A percentile compares a stretch with the other conserved stretches of the same genome.
These are phyloP conservation scores for Acrossocheilus fasciatus DNA, from an alignment of 2,797 vertebrate genomes.

Conservation along the genomic window DNA sequence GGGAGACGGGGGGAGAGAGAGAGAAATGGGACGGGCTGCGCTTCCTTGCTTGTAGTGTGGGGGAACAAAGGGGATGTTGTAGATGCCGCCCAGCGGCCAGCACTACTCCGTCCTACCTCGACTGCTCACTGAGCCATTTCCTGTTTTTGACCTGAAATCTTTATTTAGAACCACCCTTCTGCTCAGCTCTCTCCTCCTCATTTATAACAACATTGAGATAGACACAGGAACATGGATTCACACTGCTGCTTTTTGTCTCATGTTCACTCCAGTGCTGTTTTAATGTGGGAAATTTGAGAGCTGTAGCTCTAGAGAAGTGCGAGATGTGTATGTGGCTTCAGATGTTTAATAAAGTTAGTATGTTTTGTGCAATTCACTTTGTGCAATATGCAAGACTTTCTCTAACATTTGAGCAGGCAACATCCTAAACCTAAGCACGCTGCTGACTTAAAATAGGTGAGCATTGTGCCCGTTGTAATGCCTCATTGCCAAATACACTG, in stretches of 20 bases:
- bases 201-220: constrained; percentile 73
- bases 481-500: constrained; percentile 20
- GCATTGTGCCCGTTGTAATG: constrained; percentile 20
- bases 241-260: constrained; percentile 37
- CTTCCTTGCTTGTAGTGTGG: constrained; percentile 51
- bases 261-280: constrained; percentile 41
- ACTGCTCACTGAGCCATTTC: constrained; percentile 98
- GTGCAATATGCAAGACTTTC: constrained; percentile 25
- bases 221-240: constrained; percentile 67
- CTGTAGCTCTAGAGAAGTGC: not conserved
- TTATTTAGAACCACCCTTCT: constrained; percentile 98
- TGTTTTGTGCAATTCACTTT: not conserved
- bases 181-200: constrained; percentile 73
- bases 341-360: constrained; percentile 7
- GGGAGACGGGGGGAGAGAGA: not conserved
- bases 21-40: constrained; percentile 47
- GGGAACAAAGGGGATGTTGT: constrained; percentile 86
- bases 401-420: constrained; percentile 28
- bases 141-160: constrained; percentile 99
- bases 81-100: constrained; percentile 80
- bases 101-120: constrained; percentile 92
- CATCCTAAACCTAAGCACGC: constrained; percentile 43
- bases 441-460: constrained; percentile 52
- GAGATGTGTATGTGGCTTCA: not conserved
- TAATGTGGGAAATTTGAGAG: constrained; percentile 40